Evolutionary conservation across 2,113 vertebrate genomes (phyloP).

Genomic region (Stomatorhinus ivindoensis): DNA sequence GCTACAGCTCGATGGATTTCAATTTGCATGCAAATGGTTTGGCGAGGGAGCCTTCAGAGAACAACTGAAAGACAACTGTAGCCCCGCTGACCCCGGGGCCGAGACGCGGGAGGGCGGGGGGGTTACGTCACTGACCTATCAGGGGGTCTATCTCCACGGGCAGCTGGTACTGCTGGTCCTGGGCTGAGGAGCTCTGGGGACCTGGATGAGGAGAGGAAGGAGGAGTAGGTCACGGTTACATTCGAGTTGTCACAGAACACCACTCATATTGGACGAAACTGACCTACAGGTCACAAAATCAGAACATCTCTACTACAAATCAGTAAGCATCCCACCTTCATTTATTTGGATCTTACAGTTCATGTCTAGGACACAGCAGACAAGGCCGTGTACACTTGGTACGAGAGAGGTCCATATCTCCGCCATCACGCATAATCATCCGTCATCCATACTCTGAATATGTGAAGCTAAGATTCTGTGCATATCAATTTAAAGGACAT

Average conservation of each 20-base stretch:
- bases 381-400: neutral
- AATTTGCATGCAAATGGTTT: conserved; percentile 99
- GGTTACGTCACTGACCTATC: conserved; percentile 74
- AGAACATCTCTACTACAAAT: neutral
- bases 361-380: neutral
- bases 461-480: neutral
- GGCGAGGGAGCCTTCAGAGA: conserved; percentile 52
- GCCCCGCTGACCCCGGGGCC: conserved; percentile 50
- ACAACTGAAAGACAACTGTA: conserved; percentile 28
- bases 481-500: neutral
- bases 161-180: conserved; percentile 98
- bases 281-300: neutral
- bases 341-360: neutral
- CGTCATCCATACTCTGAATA: neutral
- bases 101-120: conserved; percentile 29
- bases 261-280: neutral
- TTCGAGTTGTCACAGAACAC: neutral
- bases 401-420: neutral
- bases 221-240: neutral
- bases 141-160: conserved; percentile 99
- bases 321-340: neutral
- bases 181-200: conserved; percentile 87
- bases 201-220: conserved; percentile 62
- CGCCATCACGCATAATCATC: neutral
- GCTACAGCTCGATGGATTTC: conserved; percentile 99